Evolutionary conservation across 2,113 vertebrate genomes (phyloP).

Genomic region (Plestiodon gilberti): DNA sequence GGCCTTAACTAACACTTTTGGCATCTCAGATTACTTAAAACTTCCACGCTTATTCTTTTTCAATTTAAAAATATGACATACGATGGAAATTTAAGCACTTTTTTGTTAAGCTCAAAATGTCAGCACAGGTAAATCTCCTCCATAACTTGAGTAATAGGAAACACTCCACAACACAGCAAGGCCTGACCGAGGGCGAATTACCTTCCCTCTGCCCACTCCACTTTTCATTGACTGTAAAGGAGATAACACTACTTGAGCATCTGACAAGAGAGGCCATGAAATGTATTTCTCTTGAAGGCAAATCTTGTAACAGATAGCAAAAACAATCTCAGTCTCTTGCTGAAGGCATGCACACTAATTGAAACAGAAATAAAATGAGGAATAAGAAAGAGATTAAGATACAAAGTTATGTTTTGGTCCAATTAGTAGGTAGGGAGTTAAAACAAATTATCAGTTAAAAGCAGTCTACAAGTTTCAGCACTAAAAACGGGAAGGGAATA

Average conservation of each 20-base stretch:
- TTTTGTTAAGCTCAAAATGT: not conserved
- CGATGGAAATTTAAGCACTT: not conserved
- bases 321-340: constrained; percentile 60
- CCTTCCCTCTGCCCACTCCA: not conserved
- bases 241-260: constrained; percentile 40
- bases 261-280: constrained; percentile 62
- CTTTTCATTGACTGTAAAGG: constrained; percentile 24
- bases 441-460: constrained; percentile 65
- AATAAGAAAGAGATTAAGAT: constrained; percentile 63
- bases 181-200: not conserved
- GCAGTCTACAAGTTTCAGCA: constrained; percentile 43
- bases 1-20: not conserved
- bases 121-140: not conserved
- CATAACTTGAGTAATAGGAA: not conserved
- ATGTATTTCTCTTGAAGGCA: constrained; percentile 56
- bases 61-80: not conserved
- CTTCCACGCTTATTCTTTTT: not conserved
- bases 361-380: constrained; percentile 64
- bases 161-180: not conserved
- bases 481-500: constrained; percentile 52
- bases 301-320: constrained; percentile 58
- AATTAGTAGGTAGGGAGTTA: constrained; percentile 67
- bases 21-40: not conserved
- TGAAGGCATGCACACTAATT: constrained; percentile 59
- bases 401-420: constrained; percentile 57